Conservation (phyloP, 2,797 vertebrate species). For the Rhodeus uyekii region DNA sequence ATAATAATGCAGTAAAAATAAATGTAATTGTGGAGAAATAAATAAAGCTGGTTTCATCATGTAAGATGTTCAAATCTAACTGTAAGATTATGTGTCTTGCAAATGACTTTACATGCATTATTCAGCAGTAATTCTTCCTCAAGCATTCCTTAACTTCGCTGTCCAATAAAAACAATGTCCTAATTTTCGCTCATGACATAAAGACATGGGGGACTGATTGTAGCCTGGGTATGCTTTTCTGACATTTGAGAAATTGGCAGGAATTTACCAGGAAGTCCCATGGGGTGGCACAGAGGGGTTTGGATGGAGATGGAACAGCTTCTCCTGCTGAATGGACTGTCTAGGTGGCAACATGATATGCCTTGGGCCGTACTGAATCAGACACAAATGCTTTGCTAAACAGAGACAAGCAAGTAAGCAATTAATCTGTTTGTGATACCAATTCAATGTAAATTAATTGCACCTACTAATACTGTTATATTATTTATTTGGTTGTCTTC, state of each 20-base stretch:
- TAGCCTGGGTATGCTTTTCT: conserved; percentile 33
- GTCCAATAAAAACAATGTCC: conserved; percentile 29
- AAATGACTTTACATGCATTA: conserved; percentile 20
- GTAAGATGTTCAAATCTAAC: conserved; percentile 20
- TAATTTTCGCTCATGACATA: conserved; percentile 19
- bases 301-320: conserved; percentile 28
- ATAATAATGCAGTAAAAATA: neutral
- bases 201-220: conserved; percentile 28
- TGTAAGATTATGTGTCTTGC: conserved; percentile 42
- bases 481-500: neutral
- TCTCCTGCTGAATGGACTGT: conserved; percentile 39
- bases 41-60: neutral
- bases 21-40: neutral
- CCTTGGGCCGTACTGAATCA: neutral
- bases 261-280: conserved; percentile 31
- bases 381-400: conserved; percentile 14
- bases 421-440: neutral
- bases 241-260: conserved; percentile 48
- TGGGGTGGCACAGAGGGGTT: conserved; percentile 3
- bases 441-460: neutral
- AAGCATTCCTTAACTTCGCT: conserved; percentile 4
- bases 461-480: neutral
- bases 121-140: conserved; percentile 7
- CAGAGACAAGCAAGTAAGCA: neutral
- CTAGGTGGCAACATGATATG: conserved; percentile 5